Evolutionary conservation across 2,113 vertebrate species (phyloP).

Genomic region (Cettia cetti): DNA sequence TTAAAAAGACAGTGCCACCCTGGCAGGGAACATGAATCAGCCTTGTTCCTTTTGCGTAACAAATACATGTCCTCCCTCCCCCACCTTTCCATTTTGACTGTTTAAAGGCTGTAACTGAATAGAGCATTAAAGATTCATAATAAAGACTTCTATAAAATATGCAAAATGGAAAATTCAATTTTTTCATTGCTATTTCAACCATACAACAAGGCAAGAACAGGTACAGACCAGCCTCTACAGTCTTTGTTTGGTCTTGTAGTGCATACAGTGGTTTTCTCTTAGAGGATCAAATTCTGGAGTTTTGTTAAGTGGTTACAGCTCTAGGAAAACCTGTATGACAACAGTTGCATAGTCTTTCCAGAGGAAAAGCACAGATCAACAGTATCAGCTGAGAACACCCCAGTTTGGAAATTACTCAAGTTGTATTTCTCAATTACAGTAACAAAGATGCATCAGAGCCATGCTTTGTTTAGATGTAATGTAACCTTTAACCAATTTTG

Average conservation of each 20-base stretch:
- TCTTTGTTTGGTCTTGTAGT: not conserved
- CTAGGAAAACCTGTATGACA: not conserved
- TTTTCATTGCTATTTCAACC: not conserved
- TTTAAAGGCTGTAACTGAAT: not conserved
- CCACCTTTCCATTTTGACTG: too few relatives aligned
- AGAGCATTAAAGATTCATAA: not conserved
- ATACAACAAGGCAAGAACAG: not conserved
- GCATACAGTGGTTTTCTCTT: not conserved
- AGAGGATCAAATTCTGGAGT: not conserved
- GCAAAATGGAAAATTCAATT: not conserved
- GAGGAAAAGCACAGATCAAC: not conserved
- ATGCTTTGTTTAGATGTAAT: not conserved
- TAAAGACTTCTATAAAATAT: not conserved
- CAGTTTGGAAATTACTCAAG: not conserved
- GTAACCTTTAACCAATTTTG: not conserved
- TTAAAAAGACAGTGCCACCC: not conserved
- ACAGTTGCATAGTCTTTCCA: not conserved
- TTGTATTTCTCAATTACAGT: not conserved
- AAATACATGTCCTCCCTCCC: not conserved
- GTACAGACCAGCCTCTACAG: not conserved
- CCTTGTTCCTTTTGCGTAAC: not conserved
- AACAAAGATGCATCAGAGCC: not conserved
- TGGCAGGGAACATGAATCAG: not conserved
- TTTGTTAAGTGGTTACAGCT: not conserved
- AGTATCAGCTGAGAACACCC: not conserved